Evolutionary conservation across 2,888 invertebrate genomes (phyloP).

Genomic region (Lasioglossum leucozonium): DNA sequence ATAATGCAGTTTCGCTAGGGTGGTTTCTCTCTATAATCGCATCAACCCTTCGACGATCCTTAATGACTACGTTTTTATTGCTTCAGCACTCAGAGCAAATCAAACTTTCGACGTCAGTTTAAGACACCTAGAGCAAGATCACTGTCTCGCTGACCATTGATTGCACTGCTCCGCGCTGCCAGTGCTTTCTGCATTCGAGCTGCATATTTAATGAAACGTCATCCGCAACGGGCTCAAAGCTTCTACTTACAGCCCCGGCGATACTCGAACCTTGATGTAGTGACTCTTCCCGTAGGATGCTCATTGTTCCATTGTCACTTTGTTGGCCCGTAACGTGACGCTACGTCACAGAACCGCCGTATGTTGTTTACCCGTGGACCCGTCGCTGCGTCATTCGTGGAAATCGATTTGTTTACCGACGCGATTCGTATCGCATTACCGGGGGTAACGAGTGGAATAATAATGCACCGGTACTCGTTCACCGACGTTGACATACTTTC

Average conservation of each 20-base stretch:
- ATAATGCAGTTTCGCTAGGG: background rate
- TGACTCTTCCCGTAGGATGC: constrained; percentile 56
- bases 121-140: background rate
- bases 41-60: constrained; percentile 2
- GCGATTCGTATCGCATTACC: constrained; percentile 53
- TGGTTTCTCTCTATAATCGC: background rate
- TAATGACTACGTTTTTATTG: background rate
- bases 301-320: constrained; percentile 59
- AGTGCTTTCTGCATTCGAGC: constrained; percentile 5
- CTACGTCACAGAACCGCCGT: constrained; percentile 53
- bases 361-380: constrained; percentile 50
- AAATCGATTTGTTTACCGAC: constrained; percentile 55
- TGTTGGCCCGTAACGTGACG: constrained; percentile 50
- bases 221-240: constrained; percentile 30
- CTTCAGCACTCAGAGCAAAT: background rate
- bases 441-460: constrained; percentile 44
- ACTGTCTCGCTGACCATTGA: background rate
- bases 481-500: constrained; percentile 13
- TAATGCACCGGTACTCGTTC: constrained; percentile 37
- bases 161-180: background rate
- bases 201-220: constrained; percentile 57
- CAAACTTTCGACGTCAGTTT: background rate
- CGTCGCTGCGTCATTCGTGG: constrained; percentile 43
- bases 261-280: constrained; percentile 54
- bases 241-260: constrained; percentile 34